Evolutionary conservation across 30 jellyfish, hydroid and myxozoan species (phyloP).

Genomic region (Chrysaora quinquecirrha): DNA sequence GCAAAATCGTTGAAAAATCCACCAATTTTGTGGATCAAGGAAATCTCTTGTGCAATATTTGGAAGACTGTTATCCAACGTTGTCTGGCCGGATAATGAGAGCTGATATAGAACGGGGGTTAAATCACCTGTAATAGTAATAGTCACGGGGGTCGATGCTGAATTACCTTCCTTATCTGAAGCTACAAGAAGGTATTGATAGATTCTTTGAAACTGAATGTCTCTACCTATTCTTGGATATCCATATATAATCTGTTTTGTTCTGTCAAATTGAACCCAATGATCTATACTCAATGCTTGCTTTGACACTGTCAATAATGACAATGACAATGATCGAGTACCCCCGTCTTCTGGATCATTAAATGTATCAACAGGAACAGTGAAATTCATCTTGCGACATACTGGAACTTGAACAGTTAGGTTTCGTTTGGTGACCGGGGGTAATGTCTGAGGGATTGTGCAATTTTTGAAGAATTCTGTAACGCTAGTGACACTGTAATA

Average conservation of each 20-base stretch:
- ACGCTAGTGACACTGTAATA: conserved; percentile 23
- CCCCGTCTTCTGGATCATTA: conserved; percentile 69
- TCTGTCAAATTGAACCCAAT: conserved; percentile 82
- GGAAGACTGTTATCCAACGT: conserved; percentile 17
- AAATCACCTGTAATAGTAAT: conserved; percentile 51
- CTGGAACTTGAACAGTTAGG: conserved; percentile 24
- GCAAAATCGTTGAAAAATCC: conserved; percentile 38
- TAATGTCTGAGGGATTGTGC: conserved; percentile 38
- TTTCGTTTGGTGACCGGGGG: conserved; percentile 70
- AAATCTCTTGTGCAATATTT: conserved; percentile 66
- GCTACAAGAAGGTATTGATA: conserved; percentile 75
- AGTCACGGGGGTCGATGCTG: conserved; percentile 58
- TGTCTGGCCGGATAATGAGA: conserved; percentile 31
- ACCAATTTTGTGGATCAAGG: conserved; percentile 39
- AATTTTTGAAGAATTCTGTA: conserved; percentile 30
- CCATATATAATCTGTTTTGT: conserved; percentile 68
- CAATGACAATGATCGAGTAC: conserved; percentile 60
- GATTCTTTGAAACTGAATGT: conserved; percentile 11
- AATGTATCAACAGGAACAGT: conserved; percentile 62
- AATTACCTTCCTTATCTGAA: conserved; percentile 71
- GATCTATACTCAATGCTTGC: conserved; percentile 38
- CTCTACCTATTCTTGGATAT: conserved; percentile 65
- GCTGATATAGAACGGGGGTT: conserved; percentile 42
- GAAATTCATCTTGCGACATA: conserved; percentile 68
- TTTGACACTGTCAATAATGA: conserved; percentile 51